Evolutionary conservation across 2,113 vertebrate species (phyloP), one percentile per base, ranked within the genome.

Genomic region (Thamnaconus septentrionalis): DNA sequence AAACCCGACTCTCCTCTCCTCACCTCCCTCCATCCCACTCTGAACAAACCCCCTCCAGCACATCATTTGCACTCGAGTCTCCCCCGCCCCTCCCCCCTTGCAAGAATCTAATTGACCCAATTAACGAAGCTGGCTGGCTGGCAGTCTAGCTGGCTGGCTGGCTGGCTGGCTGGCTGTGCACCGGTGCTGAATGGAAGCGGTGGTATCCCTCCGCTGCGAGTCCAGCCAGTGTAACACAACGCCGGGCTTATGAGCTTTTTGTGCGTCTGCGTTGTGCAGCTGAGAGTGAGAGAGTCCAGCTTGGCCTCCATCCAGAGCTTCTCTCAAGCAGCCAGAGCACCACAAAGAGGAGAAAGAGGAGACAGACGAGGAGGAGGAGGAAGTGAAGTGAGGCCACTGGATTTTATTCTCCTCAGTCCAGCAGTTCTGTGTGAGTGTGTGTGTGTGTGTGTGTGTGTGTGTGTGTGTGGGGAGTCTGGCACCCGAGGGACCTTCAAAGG

Each of bases 61-160:
- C 62, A 47, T 56, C 62, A 51, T 70, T 65, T 64, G 54, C 40
- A 77, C 5, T 68, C 6, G 54, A 66, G 59, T 73, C 62, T 69
- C 69, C 61, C 18, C 50, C 71, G n/a, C 5, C 0, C 56, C 53
- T 64, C 69, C 18, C 18, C 18, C 18, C 18, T 31, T 31, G 18
- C 49, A 31, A 31, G 66, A 83, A 87, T 88, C 68, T 72, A 79
- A 85, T 69, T 87, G 71, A 81, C 73, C 81, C 75, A 86, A 81
- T 89, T 85, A 83, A 84, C 65, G 60, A 61, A 64, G n/a, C n/a
- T n/a, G 59, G 65, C 62, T 61, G 18, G 18, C 18, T 1, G 18
- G 18, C 18, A 31, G 18, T 57, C 62, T 64, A 63, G 62, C 45
- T 74, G 66, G 64, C 71, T 70, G 72, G 59, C 62, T 64, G 65